Percentiles rank a stretch among this genome's conserved stretches.
These are phyloP conservation scores for Cartodere bifasciata DNA, from an alignment of 2,888 invertebrate species.

Conservation along the genomic window DNA sequence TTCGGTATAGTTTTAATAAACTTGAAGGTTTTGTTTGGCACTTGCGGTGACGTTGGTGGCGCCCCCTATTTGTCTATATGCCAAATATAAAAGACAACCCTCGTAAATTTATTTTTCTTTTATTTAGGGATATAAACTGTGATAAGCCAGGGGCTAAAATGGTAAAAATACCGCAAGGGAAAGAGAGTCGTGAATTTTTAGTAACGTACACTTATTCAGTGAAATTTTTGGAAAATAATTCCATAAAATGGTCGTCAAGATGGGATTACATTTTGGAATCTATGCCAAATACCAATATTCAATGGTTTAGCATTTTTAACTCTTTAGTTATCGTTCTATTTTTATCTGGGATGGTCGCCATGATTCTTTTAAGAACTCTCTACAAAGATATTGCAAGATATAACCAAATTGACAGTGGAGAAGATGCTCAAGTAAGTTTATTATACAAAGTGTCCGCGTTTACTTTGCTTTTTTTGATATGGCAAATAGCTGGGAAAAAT, in stretches of 20 bases:
- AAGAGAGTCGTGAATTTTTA: slow-evolving; percentile 39
- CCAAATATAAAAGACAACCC: too few species aligned
- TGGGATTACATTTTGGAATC: slow-evolving; percentile 99
- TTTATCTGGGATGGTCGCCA: slow-evolving; percentile 97
- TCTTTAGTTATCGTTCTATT: slow-evolving; percentile 94
- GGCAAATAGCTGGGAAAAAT: too few species aligned
- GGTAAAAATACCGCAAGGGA: slow-evolving; percentile 51
- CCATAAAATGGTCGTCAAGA: slow-evolving; percentile 93
- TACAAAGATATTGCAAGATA: slow-evolving; percentile 98
- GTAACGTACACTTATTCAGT: slow-evolving; percentile 84
- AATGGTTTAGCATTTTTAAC: slow-evolving; percentile 98
- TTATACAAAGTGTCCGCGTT: too few species aligned
- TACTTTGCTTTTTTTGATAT: too few species aligned
- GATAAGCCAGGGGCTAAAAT: slow-evolving; percentile 43
- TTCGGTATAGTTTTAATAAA: too few species aligned
- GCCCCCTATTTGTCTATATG: too few species aligned
- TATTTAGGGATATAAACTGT: slow-evolving; percentile 39
- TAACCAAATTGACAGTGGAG: slow-evolving; percentile 86
- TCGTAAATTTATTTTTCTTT: too few species aligned
- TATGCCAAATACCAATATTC: slow-evolving; percentile 96
- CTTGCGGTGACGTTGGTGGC: too few species aligned
- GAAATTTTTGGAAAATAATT: slow-evolving; percentile 63
- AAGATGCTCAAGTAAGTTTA: slow-evolving; percentile 86
- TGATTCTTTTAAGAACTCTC: slow-evolving; percentile 92
- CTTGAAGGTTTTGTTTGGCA: too few species aligned